Evolutionary conservation across 1,140 invertebrate genomes (phyloP).

Genomic region (Leptinotarsa defecta): DNA sequence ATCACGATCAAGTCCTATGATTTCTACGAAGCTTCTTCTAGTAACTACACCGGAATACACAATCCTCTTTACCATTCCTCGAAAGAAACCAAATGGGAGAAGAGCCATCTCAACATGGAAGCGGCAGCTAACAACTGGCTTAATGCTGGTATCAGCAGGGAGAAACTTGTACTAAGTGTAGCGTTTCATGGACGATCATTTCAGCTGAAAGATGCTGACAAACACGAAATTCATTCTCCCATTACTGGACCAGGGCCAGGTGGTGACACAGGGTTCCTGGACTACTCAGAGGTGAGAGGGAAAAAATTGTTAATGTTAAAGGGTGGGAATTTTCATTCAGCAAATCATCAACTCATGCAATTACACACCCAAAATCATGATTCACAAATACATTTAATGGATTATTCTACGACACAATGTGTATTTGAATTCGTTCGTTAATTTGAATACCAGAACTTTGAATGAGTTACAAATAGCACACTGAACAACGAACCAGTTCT

Average conservation of each 20-base stretch:
- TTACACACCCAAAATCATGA: too few species aligned
- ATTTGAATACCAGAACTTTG: too few species aligned
- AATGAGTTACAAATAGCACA: too few species aligned
- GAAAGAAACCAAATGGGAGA: constrained; percentile 3
- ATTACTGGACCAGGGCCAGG: constrained; percentile 55
- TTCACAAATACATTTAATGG: too few species aligned
- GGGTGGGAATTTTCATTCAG: too few species aligned
- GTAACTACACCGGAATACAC: neutral
- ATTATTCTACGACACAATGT: too few species aligned
- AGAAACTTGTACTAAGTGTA: constrained; percentile 68
- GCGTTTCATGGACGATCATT: constrained; percentile 69
- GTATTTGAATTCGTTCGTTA: too few species aligned
- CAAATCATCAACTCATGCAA: too few species aligned
- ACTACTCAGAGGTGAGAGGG: constrained; percentile 6
- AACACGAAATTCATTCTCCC: constrained; percentile 60
- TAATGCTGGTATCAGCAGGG: constrained; percentile 54
- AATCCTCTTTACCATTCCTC: constrained; percentile 3
- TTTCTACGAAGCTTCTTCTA: neutral
- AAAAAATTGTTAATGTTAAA: too few species aligned
- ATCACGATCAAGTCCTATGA: constrained; percentile 7
- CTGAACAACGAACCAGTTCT: too few species aligned
- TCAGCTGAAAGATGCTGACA: constrained; percentile 57
- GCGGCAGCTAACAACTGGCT: constrained; percentile 44
- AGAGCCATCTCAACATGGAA: neutral
- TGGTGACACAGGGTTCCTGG: neutral